These are phyloP conservation scores for Hyles lineata DNA, from an alignment of 2,888 invertebrate species.

Conservation along the genomic window DNA sequence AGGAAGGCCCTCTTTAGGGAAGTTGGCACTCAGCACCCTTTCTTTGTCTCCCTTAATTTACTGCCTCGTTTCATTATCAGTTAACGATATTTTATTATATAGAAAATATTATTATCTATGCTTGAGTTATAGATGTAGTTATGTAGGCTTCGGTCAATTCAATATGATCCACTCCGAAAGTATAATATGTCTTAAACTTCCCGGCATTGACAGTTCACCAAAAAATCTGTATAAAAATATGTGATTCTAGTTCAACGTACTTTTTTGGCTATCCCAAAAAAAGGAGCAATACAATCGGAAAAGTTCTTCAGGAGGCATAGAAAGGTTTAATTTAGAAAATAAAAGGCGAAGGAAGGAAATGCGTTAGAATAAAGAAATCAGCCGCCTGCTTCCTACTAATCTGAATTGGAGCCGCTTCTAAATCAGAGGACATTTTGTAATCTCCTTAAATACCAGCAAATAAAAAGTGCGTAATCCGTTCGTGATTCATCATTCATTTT, in stretches of 20 bases:
- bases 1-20: neutral
- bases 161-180: too few relatives aligned
- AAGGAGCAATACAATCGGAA: too few relatives aligned
- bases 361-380: neutral
- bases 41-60: neutral
- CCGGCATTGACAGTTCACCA: too few relatives aligned
- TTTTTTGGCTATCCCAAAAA: too few relatives aligned
- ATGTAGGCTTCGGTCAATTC: too few relatives aligned
- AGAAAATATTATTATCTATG: too few relatives aligned
- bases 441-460: neutral
- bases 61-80: neutral
- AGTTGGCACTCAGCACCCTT: slow-evolving; percentile 4
- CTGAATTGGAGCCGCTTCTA: neutral
- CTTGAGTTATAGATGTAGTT: too few relatives aligned
- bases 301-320: neutral
- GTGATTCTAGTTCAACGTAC: too few relatives aligned
- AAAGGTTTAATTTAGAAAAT: neutral
- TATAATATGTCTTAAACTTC: too few relatives aligned
- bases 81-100: neutral
- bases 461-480: slow-evolving; percentile 7
- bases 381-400: neutral
- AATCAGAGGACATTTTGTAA: slow-evolving; percentile 10
- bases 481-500: neutral
- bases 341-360: neutral
- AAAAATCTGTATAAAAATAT: too few relatives aligned